Conservation (phyloP, 2,797 vertebrate genomes). For the Pseudomugil gertrudae region DNA sequence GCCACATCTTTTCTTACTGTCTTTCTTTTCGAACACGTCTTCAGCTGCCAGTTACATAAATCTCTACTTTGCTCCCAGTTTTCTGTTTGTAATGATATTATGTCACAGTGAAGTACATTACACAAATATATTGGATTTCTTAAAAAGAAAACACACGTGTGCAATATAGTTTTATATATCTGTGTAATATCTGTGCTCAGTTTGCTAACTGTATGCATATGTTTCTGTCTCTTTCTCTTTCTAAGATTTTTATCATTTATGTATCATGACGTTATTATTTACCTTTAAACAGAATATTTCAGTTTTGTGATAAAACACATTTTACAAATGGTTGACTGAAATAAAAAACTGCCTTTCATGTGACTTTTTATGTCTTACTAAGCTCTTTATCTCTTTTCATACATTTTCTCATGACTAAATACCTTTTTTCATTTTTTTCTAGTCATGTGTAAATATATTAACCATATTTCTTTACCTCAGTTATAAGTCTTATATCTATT, state of each 20-base stretch:
- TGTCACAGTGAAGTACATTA: neutral
- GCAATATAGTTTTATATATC: neutral
- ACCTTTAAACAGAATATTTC: neutral
- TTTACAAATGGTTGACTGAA: neutral
- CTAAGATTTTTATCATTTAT: neutral
- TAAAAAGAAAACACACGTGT: neutral
- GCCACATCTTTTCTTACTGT: neutral
- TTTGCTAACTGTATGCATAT: neutral
- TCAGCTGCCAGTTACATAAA: slow-evolving; percentile 2
- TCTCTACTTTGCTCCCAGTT: neutral
- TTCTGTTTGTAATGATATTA: neutral
- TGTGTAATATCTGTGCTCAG: neutral
- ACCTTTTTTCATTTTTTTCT: neutral
- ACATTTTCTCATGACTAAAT: no score
- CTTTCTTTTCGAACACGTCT: neutral
- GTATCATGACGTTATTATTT: neutral
- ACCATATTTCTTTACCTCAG: neutral
- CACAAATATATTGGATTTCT: neutral
- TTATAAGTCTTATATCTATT: neutral
- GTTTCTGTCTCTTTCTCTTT: no score
- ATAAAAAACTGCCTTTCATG: neutral
- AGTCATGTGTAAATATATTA: neutral
- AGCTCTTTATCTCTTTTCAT: no score
- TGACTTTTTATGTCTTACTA: neutral
- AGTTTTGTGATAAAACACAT: neutral